A percentile compares a stretch with the other conserved stretches of the same genome.
phyloP scores from a whole-genome alignment of 2,888 invertebrate genomes.

The Linnaemya tessellans region DNA sequence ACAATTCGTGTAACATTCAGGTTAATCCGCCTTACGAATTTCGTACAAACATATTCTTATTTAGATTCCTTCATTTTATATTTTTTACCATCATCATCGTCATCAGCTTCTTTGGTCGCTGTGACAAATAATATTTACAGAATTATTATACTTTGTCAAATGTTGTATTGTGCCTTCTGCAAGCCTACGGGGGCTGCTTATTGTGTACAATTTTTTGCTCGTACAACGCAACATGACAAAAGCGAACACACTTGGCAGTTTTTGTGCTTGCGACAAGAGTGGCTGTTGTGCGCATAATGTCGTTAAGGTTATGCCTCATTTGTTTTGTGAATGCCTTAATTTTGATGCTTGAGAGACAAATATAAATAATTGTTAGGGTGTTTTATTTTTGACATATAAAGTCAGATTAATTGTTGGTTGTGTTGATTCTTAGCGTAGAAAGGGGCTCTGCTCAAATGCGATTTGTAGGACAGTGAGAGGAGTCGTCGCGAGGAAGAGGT shows the following conservation, averaged over 20 bases:
- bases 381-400: constrained; percentile 52
- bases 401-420: constrained; percentile 54
- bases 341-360: constrained; percentile 48
- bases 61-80: neutral
- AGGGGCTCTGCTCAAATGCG: neutral
- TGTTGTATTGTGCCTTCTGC: constrained; percentile 36
- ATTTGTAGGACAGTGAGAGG: neutral
- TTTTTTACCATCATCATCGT: constrained; percentile 5
- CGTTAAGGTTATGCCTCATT: constrained; percentile 65
- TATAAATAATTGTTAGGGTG: constrained; percentile 54
- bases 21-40: constrained; percentile 54
- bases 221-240: constrained; percentile 1
- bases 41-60: neutral
- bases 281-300: constrained; percentile 37
- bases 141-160: constrained; percentile 18
- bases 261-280: constrained; percentile 29
- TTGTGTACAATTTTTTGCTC: constrained; percentile 25
- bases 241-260: constrained; percentile 32
- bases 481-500: neutral
- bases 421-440: neutral
- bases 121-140: constrained; percentile 48
- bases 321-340: constrained; percentile 58
- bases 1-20: constrained; percentile 13
- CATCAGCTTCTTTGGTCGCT: neutral
- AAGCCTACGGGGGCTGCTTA: constrained; percentile 43